Percentiles rank a stretch among this genome's conserved stretches.
phyloP scores from a whole-genome alignment of 2,888 invertebrate species.

The Lagria hirta region DNA sequence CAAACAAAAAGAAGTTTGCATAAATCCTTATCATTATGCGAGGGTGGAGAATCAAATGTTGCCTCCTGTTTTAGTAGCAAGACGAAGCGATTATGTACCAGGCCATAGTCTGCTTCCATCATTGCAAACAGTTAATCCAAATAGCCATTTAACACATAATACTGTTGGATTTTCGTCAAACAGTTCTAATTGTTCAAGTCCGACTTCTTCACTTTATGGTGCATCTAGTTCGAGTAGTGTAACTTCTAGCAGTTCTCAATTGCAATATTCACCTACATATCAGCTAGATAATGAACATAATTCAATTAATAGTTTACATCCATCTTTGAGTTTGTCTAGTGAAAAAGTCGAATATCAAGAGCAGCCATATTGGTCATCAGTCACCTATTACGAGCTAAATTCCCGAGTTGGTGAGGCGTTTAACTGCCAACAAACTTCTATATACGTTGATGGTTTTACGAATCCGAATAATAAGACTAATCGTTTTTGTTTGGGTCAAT shows the following conservation, averaged over 20 bases:
- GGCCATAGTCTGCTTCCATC: constrained; percentile 88
- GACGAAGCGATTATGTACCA: constrained; percentile 94
- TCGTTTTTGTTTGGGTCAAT: constrained; percentile 94
- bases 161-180: constrained; percentile 86
- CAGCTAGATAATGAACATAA: constrained; percentile 84
- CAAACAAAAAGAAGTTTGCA: constrained; percentile 98
- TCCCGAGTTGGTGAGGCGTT: constrained; percentile 97
- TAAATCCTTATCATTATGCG: constrained; percentile 99
- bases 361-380: constrained; percentile 95
- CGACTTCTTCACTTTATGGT: constrained; percentile 63
- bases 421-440: constrained; percentile 86
- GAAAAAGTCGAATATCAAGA: constrained; percentile 90
- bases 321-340: constrained; percentile 64
- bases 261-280: constrained; percentile 90
- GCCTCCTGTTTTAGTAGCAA: constrained; percentile 95
- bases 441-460: constrained; percentile 98
- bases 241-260: constrained; percentile 60
- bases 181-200: constrained; percentile 67
- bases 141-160: constrained; percentile 96
- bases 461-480: constrained; percentile 96
- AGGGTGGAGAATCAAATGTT: constrained; percentile 95
- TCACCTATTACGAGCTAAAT: constrained; percentile 98
- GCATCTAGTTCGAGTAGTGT: constrained; percentile 68
- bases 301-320: constrained; percentile 55
- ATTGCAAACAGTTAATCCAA: constrained; percentile 80